phyloP scores from a whole-genome alignment of 2,113 vertebrate genomes.

The Thomomys bottae region DNA sequence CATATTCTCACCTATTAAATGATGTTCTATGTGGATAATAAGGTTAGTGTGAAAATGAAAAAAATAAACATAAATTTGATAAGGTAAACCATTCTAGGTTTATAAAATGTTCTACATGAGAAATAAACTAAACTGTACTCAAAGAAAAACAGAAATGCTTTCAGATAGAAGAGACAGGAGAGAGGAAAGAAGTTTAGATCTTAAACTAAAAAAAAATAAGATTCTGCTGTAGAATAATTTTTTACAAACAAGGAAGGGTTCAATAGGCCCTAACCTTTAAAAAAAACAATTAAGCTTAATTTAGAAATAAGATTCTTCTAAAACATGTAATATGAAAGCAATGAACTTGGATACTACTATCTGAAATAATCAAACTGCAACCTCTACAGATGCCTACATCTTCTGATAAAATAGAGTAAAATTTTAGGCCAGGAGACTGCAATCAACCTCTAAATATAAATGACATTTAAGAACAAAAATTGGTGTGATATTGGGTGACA shows the following conservation, averaged over 20 bases:
- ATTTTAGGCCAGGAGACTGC: background rate
- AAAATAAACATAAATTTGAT: background rate
- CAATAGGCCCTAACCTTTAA: too few species aligned
- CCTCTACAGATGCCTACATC: background rate
- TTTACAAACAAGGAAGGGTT: constrained; percentile 19
- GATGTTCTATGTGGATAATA: background rate
- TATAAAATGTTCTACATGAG: too few species aligned
- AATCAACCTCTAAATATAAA: background rate
- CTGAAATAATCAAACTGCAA: background rate
- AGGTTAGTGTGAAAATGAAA: background rate
- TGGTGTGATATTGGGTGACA: background rate
- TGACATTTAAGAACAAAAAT: background rate
- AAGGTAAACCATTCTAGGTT: background rate
- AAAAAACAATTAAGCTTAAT: background rate
- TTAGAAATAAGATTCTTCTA: constrained; percentile 18
- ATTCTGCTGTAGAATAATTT: background rate
- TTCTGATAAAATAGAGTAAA: background rate
- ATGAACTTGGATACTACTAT: background rate
- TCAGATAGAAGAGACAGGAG: background rate
- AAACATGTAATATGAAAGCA: constrained; percentile 15
- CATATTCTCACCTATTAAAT: background rate
- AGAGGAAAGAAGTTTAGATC: background rate
- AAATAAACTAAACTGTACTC: too few species aligned
- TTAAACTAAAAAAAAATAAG: background rate
- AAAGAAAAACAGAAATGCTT: constrained; percentile 46